Conservation (phyloP, 2,113 vertebrate species). For the Leptobrachium ailaonicum region DNA sequence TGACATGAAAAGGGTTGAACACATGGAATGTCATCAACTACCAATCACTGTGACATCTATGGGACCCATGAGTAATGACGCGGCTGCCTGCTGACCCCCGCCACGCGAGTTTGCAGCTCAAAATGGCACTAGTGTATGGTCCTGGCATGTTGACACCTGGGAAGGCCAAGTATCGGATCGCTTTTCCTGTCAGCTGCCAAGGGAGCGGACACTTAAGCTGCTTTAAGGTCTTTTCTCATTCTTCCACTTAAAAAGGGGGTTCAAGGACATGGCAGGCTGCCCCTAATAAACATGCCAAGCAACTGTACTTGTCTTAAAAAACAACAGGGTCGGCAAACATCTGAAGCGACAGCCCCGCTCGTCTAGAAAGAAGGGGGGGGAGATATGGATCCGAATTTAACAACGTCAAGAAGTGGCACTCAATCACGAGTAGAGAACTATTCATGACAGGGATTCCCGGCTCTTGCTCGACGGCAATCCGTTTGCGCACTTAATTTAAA, state of each 20-base stretch:
- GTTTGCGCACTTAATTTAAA: constrained; percentile 12
- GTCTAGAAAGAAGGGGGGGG: background rate
- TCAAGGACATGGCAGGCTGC: constrained; percentile 67
- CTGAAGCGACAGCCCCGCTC: background rate
- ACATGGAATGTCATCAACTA: constrained; percentile 14
- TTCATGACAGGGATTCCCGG: background rate
- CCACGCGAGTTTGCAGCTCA: constrained; percentile 31
- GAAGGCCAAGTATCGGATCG: constrained; percentile 64
- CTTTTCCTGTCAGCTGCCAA: constrained; percentile 72
- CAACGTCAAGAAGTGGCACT: constrained; percentile 19
- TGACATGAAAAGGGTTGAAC: background rate
- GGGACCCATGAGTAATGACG: background rate
- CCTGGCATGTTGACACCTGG: constrained; percentile 51
- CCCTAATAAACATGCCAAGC: constrained; percentile 44
- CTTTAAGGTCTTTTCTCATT: constrained; percentile 66
- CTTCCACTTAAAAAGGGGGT: constrained; percentile 65
- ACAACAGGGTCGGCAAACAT: constrained; percentile 47
- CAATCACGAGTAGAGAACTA: background rate
- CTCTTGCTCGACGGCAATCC: background rate
- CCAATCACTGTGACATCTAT: background rate
- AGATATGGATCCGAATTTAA: constrained; percentile 3
- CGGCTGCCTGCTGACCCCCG: constrained; percentile 32
- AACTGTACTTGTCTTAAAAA: constrained; percentile 52
- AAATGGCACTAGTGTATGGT: constrained; percentile 52
- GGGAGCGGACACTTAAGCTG: constrained; percentile 67